These are phyloP conservation scores for Cydia pomonella DNA, from an alignment of 1,140 invertebrate species.

Conservation along the genomic window DNA sequence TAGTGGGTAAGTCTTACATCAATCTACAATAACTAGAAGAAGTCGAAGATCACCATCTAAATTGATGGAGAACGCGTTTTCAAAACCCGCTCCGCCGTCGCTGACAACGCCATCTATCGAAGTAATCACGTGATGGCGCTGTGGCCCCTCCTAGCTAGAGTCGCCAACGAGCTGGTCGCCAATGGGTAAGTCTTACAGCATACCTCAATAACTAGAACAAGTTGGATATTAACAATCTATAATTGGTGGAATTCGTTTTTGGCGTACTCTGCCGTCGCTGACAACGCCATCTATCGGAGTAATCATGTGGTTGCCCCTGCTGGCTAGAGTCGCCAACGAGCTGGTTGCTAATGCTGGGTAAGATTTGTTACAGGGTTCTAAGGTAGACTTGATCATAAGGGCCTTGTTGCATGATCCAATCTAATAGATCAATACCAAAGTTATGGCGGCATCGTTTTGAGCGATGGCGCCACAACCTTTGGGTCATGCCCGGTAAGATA, in stretches of 20 bases:
- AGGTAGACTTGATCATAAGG: too few relatives aligned
- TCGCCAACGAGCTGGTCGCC: conserved; percentile 57
- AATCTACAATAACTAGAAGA: too few relatives aligned
- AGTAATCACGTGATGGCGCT: conserved; percentile 52
- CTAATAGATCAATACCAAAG: too few relatives aligned
- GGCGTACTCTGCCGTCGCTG: conserved; percentile 52
- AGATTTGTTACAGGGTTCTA: too few relatives aligned
- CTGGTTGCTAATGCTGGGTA: too few relatives aligned
- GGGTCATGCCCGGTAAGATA: too few relatives aligned
- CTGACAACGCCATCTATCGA: conserved; percentile 53
- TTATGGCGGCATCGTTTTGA: too few relatives aligned
- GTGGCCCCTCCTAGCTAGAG: conserved; percentile 59
- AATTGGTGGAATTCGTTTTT: conserved; percentile 51
- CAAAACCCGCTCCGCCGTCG: conserved; percentile 54
- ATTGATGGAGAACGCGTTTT: conserved; percentile 51
- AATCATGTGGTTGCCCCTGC: conserved; percentile 54
- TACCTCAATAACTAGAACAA: too few relatives aligned
- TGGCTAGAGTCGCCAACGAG: conserved; percentile 61
- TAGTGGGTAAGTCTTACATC: conserved; percentile 50
- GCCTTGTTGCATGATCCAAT: too few relatives aligned
- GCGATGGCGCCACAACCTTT: too few relatives aligned
- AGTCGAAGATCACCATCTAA: too few relatives aligned
- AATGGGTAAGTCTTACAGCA: conserved; percentile 50
- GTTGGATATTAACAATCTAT: not conserved
- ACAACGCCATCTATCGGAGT: conserved; percentile 50